A percentile compares a stretch with the other conserved stretches of the same genome.
Evolutionary conservation across 2,113 vertebrate genomes (phyloP).

Genomic region (Gadus macrocephalus): DNA sequence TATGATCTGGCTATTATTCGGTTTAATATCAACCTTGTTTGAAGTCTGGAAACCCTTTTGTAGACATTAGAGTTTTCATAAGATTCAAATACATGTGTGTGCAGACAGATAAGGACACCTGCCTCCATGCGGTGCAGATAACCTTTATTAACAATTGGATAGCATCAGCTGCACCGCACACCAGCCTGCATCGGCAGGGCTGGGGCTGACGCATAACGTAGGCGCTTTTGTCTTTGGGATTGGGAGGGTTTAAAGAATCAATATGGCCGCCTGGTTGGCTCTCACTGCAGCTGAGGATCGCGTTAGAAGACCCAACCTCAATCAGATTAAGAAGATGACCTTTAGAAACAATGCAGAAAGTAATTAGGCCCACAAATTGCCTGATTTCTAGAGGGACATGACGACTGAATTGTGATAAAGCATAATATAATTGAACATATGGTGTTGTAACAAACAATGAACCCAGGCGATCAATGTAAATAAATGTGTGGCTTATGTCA

Average conservation of each 20-base stretch:
- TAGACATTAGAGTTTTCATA: neutral
- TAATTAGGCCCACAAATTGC: conserved; percentile 29
- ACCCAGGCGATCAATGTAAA: neutral
- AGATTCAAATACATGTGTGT: neutral
- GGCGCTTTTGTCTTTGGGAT: conserved; percentile 7
- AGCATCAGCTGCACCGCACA: conserved; percentile 4
- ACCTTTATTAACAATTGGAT: conserved; percentile 1
- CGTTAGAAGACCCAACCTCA: neutral
- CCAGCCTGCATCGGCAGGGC: conserved; percentile 4
- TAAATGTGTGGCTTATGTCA: neutral
- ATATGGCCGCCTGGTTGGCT: conserved; percentile 17
- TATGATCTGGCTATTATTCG: conserved; percentile 2
- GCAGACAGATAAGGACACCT: neutral
- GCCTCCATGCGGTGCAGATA: neutral
- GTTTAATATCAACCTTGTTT: neutral
- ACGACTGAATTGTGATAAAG: neutral
- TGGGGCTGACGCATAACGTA: neutral
- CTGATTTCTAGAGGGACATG: conserved; percentile 19
- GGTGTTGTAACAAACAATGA: neutral
- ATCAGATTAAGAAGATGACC: conserved; percentile 26
- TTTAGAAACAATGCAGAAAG: conserved; percentile 28
- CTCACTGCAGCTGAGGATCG: conserved; percentile 12
- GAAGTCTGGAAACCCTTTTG: neutral
- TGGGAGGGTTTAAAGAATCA: conserved; percentile 23
- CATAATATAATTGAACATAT: neutral